Evolutionary conservation across 2,797 vertebrate genomes (phyloP).

Genomic region (Diglossa cyanea): DNA sequence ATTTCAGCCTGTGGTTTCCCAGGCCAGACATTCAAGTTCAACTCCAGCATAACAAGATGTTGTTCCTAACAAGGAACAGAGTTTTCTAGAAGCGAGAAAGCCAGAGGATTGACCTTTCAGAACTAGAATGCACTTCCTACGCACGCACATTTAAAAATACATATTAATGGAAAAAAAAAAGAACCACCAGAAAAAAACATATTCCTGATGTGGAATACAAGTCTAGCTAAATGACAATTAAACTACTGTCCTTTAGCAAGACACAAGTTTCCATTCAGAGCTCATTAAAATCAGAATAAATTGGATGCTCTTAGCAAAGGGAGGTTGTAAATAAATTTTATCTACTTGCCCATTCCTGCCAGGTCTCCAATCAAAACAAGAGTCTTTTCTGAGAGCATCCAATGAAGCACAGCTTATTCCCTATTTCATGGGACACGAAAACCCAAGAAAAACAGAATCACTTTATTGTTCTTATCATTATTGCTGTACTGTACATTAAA

Average conservation of each 20-base stretch:
- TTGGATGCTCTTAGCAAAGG: neutral
- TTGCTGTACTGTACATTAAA: neutral
- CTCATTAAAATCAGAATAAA: neutral
- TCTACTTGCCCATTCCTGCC: neutral
- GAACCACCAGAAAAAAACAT: rapidly evolving
- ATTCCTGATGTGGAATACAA: neutral
- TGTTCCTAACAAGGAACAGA: neutral
- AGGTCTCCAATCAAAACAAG: neutral
- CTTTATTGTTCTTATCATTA: neutral
- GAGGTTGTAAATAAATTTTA: neutral
- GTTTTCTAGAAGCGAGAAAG: neutral
- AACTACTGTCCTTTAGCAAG: neutral
- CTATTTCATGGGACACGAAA: neutral
- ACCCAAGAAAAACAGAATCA: neutral
- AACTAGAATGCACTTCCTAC: neutral
- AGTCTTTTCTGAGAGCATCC: neutral
- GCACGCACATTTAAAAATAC: neutral
- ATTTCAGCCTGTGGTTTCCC: neutral
- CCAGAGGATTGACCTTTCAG: neutral
- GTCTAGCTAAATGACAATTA: neutral
- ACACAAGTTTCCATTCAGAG: neutral
- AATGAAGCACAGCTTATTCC: neutral
- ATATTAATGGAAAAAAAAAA: neutral
- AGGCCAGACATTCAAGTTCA: neutral
- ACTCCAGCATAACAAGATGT: neutral